Evolutionary conservation across 2,113 vertebrate genomes (phyloP).

Genomic region (Engraulis encrasicolus): DNA sequence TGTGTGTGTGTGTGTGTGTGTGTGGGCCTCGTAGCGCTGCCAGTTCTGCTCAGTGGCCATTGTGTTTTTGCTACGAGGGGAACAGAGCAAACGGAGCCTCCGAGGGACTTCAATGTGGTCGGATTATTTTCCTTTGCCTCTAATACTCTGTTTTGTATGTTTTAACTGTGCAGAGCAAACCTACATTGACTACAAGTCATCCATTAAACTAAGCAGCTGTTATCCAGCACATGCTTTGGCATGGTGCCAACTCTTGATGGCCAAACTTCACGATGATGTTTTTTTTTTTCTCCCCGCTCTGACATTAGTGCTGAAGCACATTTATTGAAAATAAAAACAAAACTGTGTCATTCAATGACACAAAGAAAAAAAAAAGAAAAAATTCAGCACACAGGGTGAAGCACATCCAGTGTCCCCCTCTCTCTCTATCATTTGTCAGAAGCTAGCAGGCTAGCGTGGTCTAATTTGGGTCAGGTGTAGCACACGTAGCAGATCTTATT

Average conservation of each 20-base stretch:
- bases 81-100: neutral
- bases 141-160: neutral
- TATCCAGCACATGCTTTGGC: neutral
- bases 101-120: neutral
- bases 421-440: neutral
- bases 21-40: neutral
- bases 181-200: neutral
- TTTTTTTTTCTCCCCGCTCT: neutral
- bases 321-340: neutral
- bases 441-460: neutral
- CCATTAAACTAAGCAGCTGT: neutral
- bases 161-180: neutral
- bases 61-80: neutral
- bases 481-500: slow-evolving; percentile 46
- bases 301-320: neutral
- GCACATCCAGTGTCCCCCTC: neutral
- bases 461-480: slow-evolving; percentile 12
- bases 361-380: neutral
- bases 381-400: neutral
- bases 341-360: neutral
- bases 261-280: neutral
- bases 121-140: neutral
- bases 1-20: neutral
- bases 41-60: neutral
- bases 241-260: neutral